phyloP scores from a whole-genome alignment of 2,113 vertebrate species.

The Alectura lathami region DNA sequence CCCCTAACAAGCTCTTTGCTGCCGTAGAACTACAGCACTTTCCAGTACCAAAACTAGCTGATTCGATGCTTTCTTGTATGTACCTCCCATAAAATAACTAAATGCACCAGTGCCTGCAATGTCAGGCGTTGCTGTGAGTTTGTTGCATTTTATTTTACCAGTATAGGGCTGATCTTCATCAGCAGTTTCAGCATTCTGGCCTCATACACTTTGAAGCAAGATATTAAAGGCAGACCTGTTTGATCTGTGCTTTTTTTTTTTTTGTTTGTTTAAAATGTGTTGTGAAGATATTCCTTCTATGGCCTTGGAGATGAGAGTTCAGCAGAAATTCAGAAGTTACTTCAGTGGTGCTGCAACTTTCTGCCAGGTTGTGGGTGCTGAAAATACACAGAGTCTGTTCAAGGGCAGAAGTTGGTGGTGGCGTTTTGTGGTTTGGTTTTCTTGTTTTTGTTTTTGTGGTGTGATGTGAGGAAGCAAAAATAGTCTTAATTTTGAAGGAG shows the following conservation, averaged over 20 bases:
- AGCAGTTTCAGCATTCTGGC: background rate
- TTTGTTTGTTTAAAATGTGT: no score
- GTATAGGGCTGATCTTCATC: background rate
- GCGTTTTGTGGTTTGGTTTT: background rate
- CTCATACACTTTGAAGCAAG: background rate
- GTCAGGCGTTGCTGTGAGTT: background rate
- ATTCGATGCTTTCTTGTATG: background rate
- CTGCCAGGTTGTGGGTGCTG: background rate
- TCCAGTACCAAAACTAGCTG: background rate
- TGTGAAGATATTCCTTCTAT: background rate
- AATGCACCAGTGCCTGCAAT: background rate
- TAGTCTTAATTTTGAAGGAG: background rate
- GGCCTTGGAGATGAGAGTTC: background rate
- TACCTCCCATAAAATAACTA: background rate
- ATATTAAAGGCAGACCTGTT: background rate
- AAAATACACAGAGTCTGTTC: background rate
- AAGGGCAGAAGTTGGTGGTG: background rate
- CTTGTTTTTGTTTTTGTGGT: background rate
- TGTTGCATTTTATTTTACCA: background rate
- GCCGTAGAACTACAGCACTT: background rate
- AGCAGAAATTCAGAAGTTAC: background rate
- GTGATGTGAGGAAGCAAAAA: background rate
- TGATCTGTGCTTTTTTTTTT: background rate
- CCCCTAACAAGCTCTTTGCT: background rate
- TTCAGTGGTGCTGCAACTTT: background rate